Conservation (phyloP, 1,140 invertebrate genomes). For the Helicoverpa armigera region DNA sequence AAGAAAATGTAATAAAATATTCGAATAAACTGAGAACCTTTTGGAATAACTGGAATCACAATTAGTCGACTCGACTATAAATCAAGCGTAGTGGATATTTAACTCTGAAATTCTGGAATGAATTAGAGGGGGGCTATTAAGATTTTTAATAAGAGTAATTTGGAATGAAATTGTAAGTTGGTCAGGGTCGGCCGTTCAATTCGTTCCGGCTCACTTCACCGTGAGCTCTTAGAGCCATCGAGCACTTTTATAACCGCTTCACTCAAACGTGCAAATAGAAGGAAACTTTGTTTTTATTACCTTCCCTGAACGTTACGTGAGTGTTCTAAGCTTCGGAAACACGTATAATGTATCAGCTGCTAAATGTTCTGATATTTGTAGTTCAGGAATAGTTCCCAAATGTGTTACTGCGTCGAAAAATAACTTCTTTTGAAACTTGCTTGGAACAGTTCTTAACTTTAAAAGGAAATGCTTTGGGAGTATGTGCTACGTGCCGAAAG, state of each 20-base stretch:
- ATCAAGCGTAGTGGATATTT: slow-evolving; percentile 35
- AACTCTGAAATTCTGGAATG: slow-evolving; percentile 33
- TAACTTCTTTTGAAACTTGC: background rate
- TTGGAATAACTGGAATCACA: slow-evolving; percentile 13
- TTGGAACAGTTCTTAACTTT: background rate
- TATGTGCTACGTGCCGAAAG: no score
- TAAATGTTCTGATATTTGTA: slow-evolving; percentile 3
- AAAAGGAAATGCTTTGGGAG: no score
- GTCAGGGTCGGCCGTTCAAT: slow-evolving; percentile 37
- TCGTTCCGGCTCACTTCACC: slow-evolving; percentile 35
- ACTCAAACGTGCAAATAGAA: slow-evolving; percentile 40
- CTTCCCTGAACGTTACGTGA: background rate
- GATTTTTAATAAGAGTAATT: slow-evolving; percentile 45
- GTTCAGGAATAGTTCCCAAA: background rate
- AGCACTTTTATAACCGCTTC: slow-evolving; percentile 27
- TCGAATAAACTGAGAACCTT: slow-evolving; percentile 4
- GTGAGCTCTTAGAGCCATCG: slow-evolving; percentile 14
- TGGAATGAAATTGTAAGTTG: slow-evolving; percentile 46
- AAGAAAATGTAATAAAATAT: slow-evolving; percentile 21
- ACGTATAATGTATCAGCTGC: background rate
- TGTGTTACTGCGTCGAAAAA: background rate
- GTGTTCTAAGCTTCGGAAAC: slow-evolving; percentile 19
- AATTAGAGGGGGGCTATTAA: slow-evolving; percentile 34
- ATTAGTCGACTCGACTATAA: slow-evolving; percentile 23
- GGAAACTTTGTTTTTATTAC: slow-evolving; percentile 32